Base-by-base conservation (phyloP, 2,888 invertebrate genomes). In the Galerucella nymphaeae region DNA sequence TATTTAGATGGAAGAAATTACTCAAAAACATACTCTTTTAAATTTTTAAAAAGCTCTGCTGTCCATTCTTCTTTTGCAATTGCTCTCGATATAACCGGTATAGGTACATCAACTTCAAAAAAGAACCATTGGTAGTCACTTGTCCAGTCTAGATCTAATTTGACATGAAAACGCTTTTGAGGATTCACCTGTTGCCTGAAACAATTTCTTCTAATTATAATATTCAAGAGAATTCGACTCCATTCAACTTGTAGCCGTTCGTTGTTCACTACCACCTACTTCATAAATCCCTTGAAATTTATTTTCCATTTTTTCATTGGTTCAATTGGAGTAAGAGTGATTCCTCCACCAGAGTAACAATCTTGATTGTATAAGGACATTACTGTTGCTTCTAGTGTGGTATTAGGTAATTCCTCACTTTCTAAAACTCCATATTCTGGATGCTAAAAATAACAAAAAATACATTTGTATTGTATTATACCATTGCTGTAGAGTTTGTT, bases 61-160 rank as follows among this genome's bases (percentile, higher is more conserved):
- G 90, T 90, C 95, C 95, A 96, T 0, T 89, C 88, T 84, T 95
- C 94, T 64, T 89, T 88, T 0, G 95, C 94, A 50, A 95, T 90
- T 2, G 93, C 92, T 75, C 91, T 89, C 59, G 94, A 93, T 80
- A 94, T 87, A 0, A 91, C 87, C 1, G 89, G 86, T 0, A 90
- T 89, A 77, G 93, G 88, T 59, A 94, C 87, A 78, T 94, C 93
- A 0, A 90, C 89, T 83, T 95, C 94, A 82, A 91, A 95, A 81
- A 94, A 91, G 84, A 94, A 95, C 83, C 90, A 89, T 0, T 88
- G 88, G 55, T 72, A 75, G 20, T 89, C 88, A 0, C 92, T 91
- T 6, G 83, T 87, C 91, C 92, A 94, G 62, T 89, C 89, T 0
- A 91, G 89, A 68, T 89, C 86, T 82, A 94, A 88, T 11, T 89